Evolutionary conservation across 2,888 invertebrate genomes (phyloP).

Genomic region (Limnephilus marmoratus): DNA sequence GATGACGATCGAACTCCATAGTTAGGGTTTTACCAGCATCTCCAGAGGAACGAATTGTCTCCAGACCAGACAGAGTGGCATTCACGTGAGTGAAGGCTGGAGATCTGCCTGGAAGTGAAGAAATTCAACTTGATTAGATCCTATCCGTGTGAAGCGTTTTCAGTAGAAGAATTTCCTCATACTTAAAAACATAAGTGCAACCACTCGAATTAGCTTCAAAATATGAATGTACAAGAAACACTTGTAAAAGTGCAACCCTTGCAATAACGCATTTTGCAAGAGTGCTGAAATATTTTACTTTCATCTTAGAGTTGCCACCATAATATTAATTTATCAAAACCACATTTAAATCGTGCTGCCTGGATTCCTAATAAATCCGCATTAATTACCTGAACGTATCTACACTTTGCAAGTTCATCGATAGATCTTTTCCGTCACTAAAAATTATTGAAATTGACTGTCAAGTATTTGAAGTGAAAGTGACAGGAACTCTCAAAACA

Average conservation of each 20-base stretch:
- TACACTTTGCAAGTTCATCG: neutral
- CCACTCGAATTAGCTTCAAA: neutral
- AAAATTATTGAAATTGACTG: neutral
- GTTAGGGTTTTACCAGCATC: constrained; percentile 81
- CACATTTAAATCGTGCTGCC: neutral
- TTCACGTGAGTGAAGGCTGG: constrained; percentile 91
- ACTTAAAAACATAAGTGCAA: neutral
- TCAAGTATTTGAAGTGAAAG: neutral
- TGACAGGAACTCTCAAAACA: neutral
- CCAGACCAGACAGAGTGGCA: constrained; percentile 88
- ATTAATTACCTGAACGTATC: neutral
- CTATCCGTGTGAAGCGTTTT: neutral
- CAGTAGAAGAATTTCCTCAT: neutral
- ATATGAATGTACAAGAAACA: neutral
- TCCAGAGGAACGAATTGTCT: constrained; percentile 87
- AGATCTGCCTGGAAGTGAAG: constrained; percentile 79
- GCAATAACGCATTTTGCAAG: neutral
- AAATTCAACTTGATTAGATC: neutral
- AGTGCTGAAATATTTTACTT: neutral
- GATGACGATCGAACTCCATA: constrained; percentile 83
- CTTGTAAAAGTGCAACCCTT: neutral
- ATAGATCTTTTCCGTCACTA: neutral
- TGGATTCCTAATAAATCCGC: neutral
- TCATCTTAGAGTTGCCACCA: neutral
- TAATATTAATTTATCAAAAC: neutral